Evolutionary conservation across 2,113 vertebrate species (phyloP).

Genomic region (Cryptotis parvus): DNA sequence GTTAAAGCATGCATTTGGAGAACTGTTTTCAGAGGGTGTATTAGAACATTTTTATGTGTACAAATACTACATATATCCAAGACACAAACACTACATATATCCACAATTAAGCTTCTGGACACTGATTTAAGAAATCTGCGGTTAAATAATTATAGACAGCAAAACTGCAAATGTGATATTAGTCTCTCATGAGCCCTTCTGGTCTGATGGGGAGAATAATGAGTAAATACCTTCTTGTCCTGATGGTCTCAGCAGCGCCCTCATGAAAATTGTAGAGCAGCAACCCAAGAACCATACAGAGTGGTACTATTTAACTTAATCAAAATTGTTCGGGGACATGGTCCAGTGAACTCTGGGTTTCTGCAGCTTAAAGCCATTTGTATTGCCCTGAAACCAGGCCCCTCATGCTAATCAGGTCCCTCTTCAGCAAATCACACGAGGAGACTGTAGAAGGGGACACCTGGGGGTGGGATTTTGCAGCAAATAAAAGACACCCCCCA

Average conservation of each 20-base stretch:
- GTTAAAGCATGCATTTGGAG: neutral
- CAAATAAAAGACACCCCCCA: no score
- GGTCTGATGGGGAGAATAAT: neutral
- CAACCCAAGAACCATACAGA: fast-evolving
- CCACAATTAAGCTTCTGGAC: neutral
- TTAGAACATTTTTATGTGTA: neutral
- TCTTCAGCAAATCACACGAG: no score
- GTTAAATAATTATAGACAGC: neutral
- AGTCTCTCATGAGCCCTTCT: fast-evolving
- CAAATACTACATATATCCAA: neutral
- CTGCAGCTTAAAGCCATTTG: no score
- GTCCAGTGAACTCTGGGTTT: no score
- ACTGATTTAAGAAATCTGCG: neutral
- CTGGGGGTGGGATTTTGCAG: no score
- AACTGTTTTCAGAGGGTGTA: neutral
- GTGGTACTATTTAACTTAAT: neutral
- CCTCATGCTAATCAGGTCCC: no score
- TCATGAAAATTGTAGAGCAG: neutral
- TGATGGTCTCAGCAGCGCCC: fast-evolving
- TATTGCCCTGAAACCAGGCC: no score
- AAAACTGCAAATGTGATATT: neutral
- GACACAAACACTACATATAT: neutral
- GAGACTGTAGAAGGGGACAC: no score
- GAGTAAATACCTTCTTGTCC: no score
- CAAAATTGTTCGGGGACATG: neutral